Conservation (phyloP, 23 tunicate genomes). For the Trididemnum miniatum region DNA sequence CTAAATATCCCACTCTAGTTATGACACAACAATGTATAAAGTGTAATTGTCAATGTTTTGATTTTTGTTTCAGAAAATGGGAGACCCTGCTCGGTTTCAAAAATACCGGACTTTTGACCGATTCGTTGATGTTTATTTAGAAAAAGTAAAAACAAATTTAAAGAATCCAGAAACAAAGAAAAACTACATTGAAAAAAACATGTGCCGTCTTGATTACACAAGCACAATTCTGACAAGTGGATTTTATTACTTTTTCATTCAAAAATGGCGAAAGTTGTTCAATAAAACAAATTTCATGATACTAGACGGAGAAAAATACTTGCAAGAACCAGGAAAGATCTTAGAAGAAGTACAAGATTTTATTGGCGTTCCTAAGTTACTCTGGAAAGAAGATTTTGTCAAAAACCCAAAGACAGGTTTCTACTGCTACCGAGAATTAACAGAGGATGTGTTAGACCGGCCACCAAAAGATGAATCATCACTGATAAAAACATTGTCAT, state of each 20-base stretch:
- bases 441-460: background rate
- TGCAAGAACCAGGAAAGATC: slow-evolving; percentile 17
- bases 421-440: slow-evolving; percentile 13
- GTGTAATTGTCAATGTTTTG: too few species aligned
- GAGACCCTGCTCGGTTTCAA: background rate
- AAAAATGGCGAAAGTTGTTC: slow-evolving; percentile 15
- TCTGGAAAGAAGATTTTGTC: slow-evolving; percentile 38
- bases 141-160: slow-evolving; percentile 8
- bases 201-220: background rate
- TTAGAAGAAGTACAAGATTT: slow-evolving; percentile 36
- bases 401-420: slow-evolving; percentile 30
- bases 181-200: too few species aligned
- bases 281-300: slow-evolving; percentile 9
- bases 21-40: too few species aligned
- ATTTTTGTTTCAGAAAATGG: background rate
- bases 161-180: background rate
- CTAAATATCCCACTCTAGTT: too few species aligned
- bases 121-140: slow-evolving; percentile 11
- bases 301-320: slow-evolving; percentile 22
- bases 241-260: background rate
- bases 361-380: slow-evolving; percentile 29
- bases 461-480: too few species aligned
- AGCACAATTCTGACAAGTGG: slow-evolving; percentile 9
- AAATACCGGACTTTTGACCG: background rate
- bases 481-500: background rate